Evolutionary conservation across 2,888 invertebrate genomes (phyloP).

Genomic region (Phyllotreta striolata): DNA sequence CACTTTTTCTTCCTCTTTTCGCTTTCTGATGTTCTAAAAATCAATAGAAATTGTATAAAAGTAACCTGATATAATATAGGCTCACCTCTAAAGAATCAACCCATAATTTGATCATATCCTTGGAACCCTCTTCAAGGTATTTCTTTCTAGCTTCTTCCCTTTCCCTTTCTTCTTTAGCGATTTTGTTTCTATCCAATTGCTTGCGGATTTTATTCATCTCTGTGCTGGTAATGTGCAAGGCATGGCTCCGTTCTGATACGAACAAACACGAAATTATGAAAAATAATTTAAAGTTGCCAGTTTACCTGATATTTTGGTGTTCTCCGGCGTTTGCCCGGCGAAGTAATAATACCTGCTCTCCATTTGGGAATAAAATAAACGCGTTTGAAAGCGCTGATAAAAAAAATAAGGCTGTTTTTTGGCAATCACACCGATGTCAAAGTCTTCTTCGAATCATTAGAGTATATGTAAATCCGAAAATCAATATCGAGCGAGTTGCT

Average conservation of each 20-base stretch:
- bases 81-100: constrained; percentile 59
- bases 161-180: constrained; percentile 52
- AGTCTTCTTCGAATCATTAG: constrained; percentile 8
- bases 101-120: constrained; percentile 61
- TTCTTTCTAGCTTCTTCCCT: constrained; percentile 57
- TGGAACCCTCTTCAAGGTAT: constrained; percentile 59
- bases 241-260: constrained; percentile 51
- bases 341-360: constrained; percentile 56
- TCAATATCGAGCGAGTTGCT: not conserved
- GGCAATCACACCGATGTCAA: no score
- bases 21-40: constrained; percentile 47
- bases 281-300: not conserved
- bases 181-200: constrained; percentile 54
- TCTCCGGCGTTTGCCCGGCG: constrained; percentile 53
- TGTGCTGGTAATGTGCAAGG: constrained; percentile 52
- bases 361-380: constrained; percentile 43
- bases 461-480: not conserved
- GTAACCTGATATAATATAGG: not conserved
- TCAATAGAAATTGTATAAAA: constrained; percentile 10
- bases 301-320: constrained; percentile 50
- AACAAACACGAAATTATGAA: constrained; percentile 1
- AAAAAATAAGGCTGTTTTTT: not conserved
- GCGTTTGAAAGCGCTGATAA: not conserved
- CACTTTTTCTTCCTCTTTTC: constrained; percentile 47
- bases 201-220: constrained; percentile 55